These are phyloP conservation scores for Euphysa ruthae DNA, from an alignment of 30 jellyfish, hydroid and myxozoan species.

Conservation along the genomic window DNA sequence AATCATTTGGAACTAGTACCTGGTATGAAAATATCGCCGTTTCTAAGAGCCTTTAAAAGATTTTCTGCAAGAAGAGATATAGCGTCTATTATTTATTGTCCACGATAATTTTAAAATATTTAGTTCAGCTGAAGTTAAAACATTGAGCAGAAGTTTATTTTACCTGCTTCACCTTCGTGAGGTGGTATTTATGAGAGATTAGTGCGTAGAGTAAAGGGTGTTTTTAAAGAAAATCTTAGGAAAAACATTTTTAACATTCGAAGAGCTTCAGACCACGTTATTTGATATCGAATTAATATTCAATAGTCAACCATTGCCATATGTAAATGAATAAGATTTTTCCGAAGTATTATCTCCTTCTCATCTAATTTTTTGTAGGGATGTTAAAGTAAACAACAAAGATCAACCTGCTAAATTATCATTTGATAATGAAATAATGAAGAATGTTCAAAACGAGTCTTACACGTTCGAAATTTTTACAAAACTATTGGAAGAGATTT, in stretches of 20 bases:
- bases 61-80: slow-evolving; percentile 39
- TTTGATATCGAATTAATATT: slow-evolving; percentile 1
- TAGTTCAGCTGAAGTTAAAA: not conserved
- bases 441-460: not conserved
- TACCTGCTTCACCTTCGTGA: slow-evolving; percentile 26
- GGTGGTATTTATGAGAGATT: slow-evolving; percentile 45
- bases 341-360: slow-evolving; percentile 35
- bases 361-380: slow-evolving; percentile 20
- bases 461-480: not conserved
- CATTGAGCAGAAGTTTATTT: slow-evolving; percentile 23
- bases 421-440: not conserved
- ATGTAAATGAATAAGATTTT: not conserved
- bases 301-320: slow-evolving; percentile 28
- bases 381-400: no score
- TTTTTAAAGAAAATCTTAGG: slow-evolving; percentile 23
- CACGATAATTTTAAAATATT: slow-evolving; percentile 22
- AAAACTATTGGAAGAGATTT: slow-evolving; percentile 1
- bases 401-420: no score
- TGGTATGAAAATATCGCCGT: slow-evolving; percentile 21
- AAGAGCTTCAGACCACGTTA: slow-evolving; percentile 1
- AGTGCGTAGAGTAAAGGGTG: slow-evolving; percentile 16
- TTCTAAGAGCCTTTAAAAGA: slow-evolving; percentile 22
- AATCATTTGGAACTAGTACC: slow-evolving; percentile 48
- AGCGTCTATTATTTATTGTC: slow-evolving; percentile 9
- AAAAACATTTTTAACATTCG: not conserved